Conservation (phyloP, 1,140 invertebrate genomes). For the Dreissena polymorpha region DNA sequence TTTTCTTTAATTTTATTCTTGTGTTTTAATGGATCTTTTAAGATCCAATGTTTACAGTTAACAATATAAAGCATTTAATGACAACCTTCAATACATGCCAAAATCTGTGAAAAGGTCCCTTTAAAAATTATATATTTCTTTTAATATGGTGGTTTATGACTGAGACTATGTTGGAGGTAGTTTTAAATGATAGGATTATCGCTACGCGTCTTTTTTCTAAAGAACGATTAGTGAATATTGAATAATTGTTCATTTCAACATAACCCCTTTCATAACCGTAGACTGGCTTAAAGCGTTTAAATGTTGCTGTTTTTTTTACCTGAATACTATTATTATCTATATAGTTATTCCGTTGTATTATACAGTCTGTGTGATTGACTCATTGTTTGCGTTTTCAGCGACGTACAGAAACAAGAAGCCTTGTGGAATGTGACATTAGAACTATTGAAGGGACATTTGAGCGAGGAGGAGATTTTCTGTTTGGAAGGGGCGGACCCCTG, state of each 20-base stretch:
- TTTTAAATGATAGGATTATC: neutral
- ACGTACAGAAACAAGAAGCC: constrained; percentile 30
- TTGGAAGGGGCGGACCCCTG: constrained; percentile 46
- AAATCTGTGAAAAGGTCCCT: no score
- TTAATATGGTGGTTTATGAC: neutral
- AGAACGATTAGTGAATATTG: neutral
- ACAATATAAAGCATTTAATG: no score
- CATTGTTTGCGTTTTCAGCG: constrained; percentile 22
- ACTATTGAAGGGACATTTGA: constrained; percentile 37
- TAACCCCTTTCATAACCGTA: neutral
- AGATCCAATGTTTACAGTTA: no score
- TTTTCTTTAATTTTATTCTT: no score
- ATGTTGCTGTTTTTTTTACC: no score
- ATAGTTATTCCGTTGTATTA: no score
- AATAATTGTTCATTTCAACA: neutral
- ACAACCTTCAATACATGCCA: no score
- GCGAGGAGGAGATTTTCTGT: constrained; percentile 40
- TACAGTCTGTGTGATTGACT: no score
- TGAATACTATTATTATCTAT: no score
- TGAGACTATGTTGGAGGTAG: neutral
- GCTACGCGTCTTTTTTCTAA: neutral
- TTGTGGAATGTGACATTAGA: constrained; percentile 33
- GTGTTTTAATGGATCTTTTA: no score
- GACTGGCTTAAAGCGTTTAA: neutral
- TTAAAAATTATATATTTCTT: neutral